Percentiles rank a stretch among this genome's conserved stretches.
phyloP scores from a whole-genome alignment of 1,140 invertebrate species.

The Panagrolaimus sp. region DNA sequence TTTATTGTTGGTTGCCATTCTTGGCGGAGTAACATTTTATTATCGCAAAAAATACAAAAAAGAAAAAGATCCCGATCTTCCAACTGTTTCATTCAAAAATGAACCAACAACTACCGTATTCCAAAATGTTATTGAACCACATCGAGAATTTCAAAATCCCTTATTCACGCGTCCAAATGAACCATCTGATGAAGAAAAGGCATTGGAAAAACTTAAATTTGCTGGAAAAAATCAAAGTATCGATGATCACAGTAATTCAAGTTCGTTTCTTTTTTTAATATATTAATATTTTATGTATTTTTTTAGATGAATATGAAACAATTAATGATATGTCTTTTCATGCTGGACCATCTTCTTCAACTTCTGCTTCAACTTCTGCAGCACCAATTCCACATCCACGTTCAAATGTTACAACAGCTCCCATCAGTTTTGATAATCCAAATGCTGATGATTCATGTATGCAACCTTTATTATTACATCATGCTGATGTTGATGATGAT shows the following conservation, averaged over 20 bases:
- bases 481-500: neutral
- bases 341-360: neutral
- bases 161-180: neutral
- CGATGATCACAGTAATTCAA: neutral
- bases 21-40: constrained; percentile 39
- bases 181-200: neutral
- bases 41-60: constrained; percentile 53
- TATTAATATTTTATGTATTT: neutral
- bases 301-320: constrained; percentile 13
- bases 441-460: constrained; percentile 7
- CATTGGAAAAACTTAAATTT: neutral
- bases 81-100: constrained; percentile 38
- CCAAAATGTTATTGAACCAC: neutral
- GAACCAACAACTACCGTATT: neutral
- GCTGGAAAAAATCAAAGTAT: neutral
- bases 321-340: neutral
- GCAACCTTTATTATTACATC: neutral
- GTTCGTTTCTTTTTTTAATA: neutral
- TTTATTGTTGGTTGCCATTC: constrained; percentile 16
- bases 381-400: neutral
- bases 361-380: neutral
- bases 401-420: neutral
- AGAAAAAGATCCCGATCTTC: constrained; percentile 48
- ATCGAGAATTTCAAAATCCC: constrained; percentile 2
- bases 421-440: constrained; percentile 3